phyloP scores from a whole-genome alignment of 2,888 invertebrate species.

The Ptilodon capucinus region DNA sequence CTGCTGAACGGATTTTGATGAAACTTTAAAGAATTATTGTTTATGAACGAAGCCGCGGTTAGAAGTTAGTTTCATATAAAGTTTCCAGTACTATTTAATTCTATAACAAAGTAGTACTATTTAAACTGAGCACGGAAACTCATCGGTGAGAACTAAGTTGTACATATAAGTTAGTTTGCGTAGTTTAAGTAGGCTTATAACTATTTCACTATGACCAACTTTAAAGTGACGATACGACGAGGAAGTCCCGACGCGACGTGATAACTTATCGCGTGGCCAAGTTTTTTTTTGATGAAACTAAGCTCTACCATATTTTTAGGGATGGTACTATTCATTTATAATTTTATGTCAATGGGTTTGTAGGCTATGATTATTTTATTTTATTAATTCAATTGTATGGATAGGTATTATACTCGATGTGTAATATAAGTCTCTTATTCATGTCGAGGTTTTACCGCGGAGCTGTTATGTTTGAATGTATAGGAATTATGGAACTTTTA shows the following conservation, averaged over 20 bases:
- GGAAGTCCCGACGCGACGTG: conserved; percentile 44
- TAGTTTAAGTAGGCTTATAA: not conserved
- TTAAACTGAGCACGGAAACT: no score
- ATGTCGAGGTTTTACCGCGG: conserved; percentile 1
- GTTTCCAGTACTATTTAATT: no score
- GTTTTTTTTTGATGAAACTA: conserved; percentile 61
- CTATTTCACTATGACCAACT: conserved; percentile 2
- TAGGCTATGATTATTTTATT: no score
- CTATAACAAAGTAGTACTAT: no score
- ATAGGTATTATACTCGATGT: not conserved
- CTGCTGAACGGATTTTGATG: not conserved
- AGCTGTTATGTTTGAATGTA: conserved; percentile 4
- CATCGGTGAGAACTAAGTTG: no score
- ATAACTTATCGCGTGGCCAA: conserved; percentile 66
- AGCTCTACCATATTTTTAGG: conserved; percentile 29
- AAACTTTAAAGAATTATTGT: no score
- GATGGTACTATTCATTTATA: no score
- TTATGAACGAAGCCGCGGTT: no score
- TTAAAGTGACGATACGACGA: conserved; percentile 34
- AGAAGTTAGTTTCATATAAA: no score
- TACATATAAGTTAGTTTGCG: not conserved
- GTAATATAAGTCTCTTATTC: not conserved
- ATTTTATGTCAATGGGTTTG: no score
- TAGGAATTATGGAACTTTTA: not conserved
- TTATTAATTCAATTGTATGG: no score